Evolutionary conservation across 2,797 vertebrate species (phyloP), one percentile per base, ranked within the genome.

Genomic region (Sebastes elongatus): DNA sequence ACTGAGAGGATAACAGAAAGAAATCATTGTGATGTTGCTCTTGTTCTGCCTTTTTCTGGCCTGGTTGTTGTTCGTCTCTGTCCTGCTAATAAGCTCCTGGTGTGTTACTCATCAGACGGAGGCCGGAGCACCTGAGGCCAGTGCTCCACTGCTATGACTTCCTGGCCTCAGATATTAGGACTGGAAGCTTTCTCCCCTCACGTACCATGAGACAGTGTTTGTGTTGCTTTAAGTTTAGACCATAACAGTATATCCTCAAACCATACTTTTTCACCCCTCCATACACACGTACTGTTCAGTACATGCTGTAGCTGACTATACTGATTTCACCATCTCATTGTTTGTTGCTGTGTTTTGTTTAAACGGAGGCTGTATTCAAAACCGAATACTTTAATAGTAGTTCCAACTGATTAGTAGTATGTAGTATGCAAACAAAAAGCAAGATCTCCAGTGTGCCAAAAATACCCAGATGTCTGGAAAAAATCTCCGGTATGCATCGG

Each of bases 1-100:
- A 62, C 52, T 68, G 81, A 82, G 35, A 52, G 28, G 30, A 67
- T 72, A 49, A 30, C 76, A 83, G 14, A 10, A 16, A 81, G 35
- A 65, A 56, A 55, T 70, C 42, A 55, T 32, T 69, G 30, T 75
- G 78, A 79, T 86, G 67, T 57, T 53, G 28, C 42, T 57, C 64
- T 61, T 60, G 35, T 66, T 75, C 70, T 72, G 73, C 22, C 32
- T 76, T 52, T 63, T 63, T 77, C 18, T 67, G 10, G 28, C 71
- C 74, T 56, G 59, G 42, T 49, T 74, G 38, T 84, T 91, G 73
- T 84, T 88, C 77, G 80, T 86, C 60, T 81, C 76, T 78, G 69
- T 71, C 67, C 73, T 76, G 52, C 56, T 92, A 82, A 92, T 90
- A 65, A 84, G 65, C 84, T 90, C 60, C 55, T 33, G 68, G 73